Conservation (phyloP, 2,888 invertebrate genomes). For the Ecliptopera silaceata region DNA sequence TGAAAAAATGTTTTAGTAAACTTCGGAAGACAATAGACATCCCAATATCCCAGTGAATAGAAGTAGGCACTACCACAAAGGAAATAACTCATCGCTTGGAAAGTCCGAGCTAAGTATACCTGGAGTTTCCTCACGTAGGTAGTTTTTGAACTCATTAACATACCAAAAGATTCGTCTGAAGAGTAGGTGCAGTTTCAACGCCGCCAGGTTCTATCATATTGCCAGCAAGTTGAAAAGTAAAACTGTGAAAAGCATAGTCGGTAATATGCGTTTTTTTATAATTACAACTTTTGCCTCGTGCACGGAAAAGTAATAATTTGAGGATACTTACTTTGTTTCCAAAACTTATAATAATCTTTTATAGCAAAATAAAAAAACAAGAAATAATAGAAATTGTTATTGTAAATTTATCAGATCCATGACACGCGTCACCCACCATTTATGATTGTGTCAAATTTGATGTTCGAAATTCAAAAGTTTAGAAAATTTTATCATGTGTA, state of each 20-base stretch:
- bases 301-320: conserved; percentile 5
- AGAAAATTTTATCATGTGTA: conserved; percentile 5
- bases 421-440: conserved; percentile 66
- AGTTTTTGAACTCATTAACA: conserved; percentile 23
- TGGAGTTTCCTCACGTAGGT: background rate
- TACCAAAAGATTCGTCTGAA: conserved; percentile 48
- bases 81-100: too few relatives aligned
- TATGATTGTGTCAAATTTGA: conserved; percentile 55
- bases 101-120: background rate
- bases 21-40: too few relatives aligned
- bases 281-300: background rate
- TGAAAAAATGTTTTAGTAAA: too few relatives aligned
- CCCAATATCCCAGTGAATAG: too few relatives aligned
- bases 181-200: conserved; percentile 57
- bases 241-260: conserved; percentile 37
- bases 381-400: conserved; percentile 59
- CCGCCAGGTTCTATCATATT: conserved; percentile 71
- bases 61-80: too few relatives aligned
- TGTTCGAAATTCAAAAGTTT: conserved; percentile 61
- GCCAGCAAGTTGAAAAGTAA: conserved; percentile 47
- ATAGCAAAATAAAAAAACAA: conserved; percentile 60
- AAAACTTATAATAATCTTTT: conserved; percentile 66
- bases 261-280: conserved; percentile 4
- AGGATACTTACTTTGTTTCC: conserved; percentile 60
- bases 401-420: conserved; percentile 67